phyloP scores from a whole-genome alignment of 2,113 vertebrate genomes.

The Pluvialis apricaria region DNA sequence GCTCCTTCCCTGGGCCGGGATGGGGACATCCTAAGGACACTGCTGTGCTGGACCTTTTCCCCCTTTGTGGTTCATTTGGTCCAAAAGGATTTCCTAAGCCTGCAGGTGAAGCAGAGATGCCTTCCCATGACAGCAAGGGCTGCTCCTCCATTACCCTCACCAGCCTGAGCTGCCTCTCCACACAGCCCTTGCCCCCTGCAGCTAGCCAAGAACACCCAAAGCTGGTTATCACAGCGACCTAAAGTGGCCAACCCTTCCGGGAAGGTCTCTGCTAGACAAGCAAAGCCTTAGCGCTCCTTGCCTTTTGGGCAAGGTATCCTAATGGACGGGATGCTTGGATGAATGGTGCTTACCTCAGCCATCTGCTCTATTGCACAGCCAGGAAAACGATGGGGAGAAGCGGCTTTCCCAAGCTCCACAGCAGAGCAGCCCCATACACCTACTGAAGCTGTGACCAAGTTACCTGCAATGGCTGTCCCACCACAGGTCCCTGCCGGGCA shows the following conservation, averaged over 20 bases:
- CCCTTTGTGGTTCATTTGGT: not conserved
- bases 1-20: not conserved
- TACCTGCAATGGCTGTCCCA: not conserved
- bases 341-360: not conserved
- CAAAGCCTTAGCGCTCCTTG: not conserved
- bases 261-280: not conserved
- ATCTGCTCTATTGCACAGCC: not conserved
- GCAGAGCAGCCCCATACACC: not conserved
- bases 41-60: not conserved
- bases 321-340: not conserved
- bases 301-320: not conserved
- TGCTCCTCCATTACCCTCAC: not conserved
- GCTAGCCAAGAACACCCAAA: not conserved
- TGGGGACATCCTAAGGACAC: not conserved
- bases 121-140: not conserved
- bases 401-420: not conserved
- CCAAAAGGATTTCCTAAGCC: not conserved
- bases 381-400: not conserved
- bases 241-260: not conserved
- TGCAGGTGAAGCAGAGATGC: not conserved
- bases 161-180: not conserved
- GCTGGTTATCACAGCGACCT: not conserved
- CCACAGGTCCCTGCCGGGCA: not conserved
- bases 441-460: not conserved
- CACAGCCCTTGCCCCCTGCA: not conserved